A percentile compares a stretch with the other conserved stretches of the same genome.
Evolutionary conservation across 2,888 invertebrate species (phyloP).

Genomic region (Crematogaster levior): DNA sequence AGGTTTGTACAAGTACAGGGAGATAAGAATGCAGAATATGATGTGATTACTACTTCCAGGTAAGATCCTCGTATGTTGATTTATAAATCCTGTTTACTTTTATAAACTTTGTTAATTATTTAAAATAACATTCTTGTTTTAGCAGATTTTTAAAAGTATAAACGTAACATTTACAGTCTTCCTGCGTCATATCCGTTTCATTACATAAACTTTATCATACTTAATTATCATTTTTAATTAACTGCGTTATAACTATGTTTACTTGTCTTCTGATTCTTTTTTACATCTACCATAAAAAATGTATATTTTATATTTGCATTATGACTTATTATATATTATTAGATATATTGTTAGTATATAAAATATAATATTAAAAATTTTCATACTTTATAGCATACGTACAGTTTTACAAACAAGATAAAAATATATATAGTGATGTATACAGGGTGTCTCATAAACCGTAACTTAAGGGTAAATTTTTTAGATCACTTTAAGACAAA

Average conservation of each 20-base stretch:
- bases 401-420: conserved; percentile 8
- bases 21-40: conserved; percentile 84
- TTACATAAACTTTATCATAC: background rate
- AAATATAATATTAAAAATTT: conserved; percentile 22
- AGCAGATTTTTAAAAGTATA: background rate
- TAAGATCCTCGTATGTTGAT: conserved; percentile 77
- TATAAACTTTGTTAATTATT: background rate
- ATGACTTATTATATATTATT: background rate
- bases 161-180: conserved; percentile 50
- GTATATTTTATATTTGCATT: conserved; percentile 2
- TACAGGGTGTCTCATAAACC: too few relatives aligned
- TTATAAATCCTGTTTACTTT: conserved; percentile 4
- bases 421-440: too few relatives aligned
- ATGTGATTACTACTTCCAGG: conserved; percentile 85
- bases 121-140: background rate
- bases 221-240: conserved; percentile 2
- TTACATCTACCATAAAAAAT: conserved; percentile 8
- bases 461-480: too few relatives aligned
- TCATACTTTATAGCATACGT: conserved; percentile 51
- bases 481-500: too few relatives aligned
- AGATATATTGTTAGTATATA: background rate
- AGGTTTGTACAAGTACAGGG: conserved; percentile 83
- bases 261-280: background rate
- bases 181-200: conserved; percentile 34
- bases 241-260: background rate